phyloP scores from a whole-genome alignment of 1,140 invertebrate species.

The Aphis craccivora region DNA sequence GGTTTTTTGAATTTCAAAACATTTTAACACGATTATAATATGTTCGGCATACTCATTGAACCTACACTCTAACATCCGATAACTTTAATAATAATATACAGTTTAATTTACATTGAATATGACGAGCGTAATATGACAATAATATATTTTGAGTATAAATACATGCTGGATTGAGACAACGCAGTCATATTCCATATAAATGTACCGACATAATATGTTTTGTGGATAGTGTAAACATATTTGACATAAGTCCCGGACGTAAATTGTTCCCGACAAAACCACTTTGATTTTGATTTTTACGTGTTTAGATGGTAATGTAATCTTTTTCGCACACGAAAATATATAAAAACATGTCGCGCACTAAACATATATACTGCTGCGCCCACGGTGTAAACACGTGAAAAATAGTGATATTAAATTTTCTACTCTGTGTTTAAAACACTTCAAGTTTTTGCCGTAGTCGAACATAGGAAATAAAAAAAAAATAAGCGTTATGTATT shows the following conservation, averaged over 20 bases:
- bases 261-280: not conserved
- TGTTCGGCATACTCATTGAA: no score
- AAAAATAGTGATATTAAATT: slow-evolving; percentile 8
- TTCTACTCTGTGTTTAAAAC: not conserved
- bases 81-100: not conserved
- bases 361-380: not conserved
- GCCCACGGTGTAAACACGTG: not conserved
- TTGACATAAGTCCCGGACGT: not conserved
- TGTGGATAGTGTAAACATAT: not conserved
- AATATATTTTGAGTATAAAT: not conserved
- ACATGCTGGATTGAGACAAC: not conserved
- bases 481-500: not conserved
- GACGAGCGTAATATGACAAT: not conserved
- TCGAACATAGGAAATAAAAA: not conserved
- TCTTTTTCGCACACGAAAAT: not conserved
- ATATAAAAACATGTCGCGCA: not conserved
- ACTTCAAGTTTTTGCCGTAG: not conserved
- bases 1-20: not conserved
- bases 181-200: not conserved
- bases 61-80: not conserved
- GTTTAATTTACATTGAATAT: not conserved
- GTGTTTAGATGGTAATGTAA: not conserved
- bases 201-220: not conserved
- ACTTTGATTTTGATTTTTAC: slow-evolving; percentile 44
- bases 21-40: no score